Evolutionary conservation across 2,888 invertebrate species (phyloP), one percentile per base, ranked within the genome.

Genomic region (Itoplectis maculator): DNA sequence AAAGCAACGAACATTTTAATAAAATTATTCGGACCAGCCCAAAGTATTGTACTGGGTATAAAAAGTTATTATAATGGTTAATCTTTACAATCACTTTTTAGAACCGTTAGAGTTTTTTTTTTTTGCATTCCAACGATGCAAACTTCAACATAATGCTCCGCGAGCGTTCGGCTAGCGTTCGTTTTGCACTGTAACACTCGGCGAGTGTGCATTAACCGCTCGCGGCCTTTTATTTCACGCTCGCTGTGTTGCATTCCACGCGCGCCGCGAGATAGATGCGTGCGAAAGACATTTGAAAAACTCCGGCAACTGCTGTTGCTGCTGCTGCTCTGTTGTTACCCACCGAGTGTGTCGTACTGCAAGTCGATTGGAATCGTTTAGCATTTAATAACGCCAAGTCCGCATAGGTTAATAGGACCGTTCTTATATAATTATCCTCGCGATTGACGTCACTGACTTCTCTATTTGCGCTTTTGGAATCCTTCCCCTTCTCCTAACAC

Each of bases 391-490:
- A 88, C 79, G 75, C 79, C 56, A 73, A 81, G 82, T 84, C 85
- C 84, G 82, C 86, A 85, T 87, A 88, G 87, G 87, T 89, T 88
- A 89, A 90, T 88, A 86, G 85, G 84, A 87, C 86, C 45, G 86
- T 89, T 86, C 87, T 87, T 88, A 88, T 86, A 86, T 88, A 88
- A 91, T 90, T 90, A 89, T 86, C 85, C 79, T 82, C 59, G 79
- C 81, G 84, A 89, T 90, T 91, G 90, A 90, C 90, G 90, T 91
- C 90, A 91, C 81, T 84, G 87, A 87, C 86, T 89, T 83, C 77
- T 75, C 86, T 86, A 86, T 87, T 87, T 85, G 85, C 83, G 81
- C 84, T n/a, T 74, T 47, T 75, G 49, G 40, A 6, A 65, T 37
- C 11, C 81, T 81, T 82, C 68, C 20, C 61, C 51, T 45, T 56